Evolutionary conservation across 2,113 vertebrate genomes (phyloP), one percentile per base, ranked within the genome.

Genomic region (Lethenteron reissneri): DNA sequence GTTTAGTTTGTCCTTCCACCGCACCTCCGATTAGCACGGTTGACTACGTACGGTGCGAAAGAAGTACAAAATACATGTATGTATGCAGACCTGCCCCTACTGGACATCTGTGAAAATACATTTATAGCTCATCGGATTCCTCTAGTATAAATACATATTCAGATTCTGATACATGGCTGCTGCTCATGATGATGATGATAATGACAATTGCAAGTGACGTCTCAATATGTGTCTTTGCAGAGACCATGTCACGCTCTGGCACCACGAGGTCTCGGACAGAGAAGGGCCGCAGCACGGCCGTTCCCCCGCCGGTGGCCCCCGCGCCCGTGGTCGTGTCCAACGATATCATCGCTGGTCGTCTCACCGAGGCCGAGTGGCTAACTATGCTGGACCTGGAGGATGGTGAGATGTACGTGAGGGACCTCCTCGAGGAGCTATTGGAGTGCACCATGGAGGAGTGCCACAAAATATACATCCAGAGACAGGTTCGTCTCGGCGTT

Each of bases 391-490:
- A 3, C 13, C 71, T 76, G 0, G 85, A 86, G 74, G 83, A 82
- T 1, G 76, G 74, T 3, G 85, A 86, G 58, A 79, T 82, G 1
- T 73, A 73, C 1, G 77, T 80, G 0, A 80, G 72, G 7, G 83
- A 83, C 21, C 72, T 86, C 41, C 56, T 89, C 73, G 80, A 81
- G 0, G 80, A 82, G 2, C 73, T 89, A 11, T 2, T 88, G 68
- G 70, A 25, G 0, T 75, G 73, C 1, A 83, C 83, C 72, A 74
- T 85, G 81, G 76, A 79, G 0, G 77, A 75, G 2, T 82, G 79
- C 72, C 74, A 78, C 56, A 73, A 71, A 15, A 78, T 79, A 10
- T 60, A 82, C 9, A 74, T 77, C 72, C 25, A 77, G 7, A 81
- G 75, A 70, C 82, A 88, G 85, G 88, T 89, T 74, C 77, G 41